Conservation (phyloP, 53 echinoderm and acorn worm species). For the Luidia sarsii region DNA sequence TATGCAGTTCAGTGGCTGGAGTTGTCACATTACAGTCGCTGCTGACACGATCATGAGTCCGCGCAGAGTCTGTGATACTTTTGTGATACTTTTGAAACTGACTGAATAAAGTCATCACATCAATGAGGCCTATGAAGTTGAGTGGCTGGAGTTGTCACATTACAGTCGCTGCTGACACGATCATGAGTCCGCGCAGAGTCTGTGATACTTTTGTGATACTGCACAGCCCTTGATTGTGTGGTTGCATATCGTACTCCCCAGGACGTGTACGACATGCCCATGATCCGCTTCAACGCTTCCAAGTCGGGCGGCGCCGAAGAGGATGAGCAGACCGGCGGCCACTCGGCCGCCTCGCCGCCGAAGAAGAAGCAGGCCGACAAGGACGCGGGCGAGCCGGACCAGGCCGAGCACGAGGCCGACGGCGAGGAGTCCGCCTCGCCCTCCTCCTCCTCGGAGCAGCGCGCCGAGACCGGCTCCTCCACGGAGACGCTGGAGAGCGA, state of each 20-base stretch:
- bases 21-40: too few relatives aligned
- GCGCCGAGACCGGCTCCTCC: slow-evolving; percentile 45
- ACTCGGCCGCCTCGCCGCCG: neutral
- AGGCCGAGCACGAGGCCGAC: slow-evolving; percentile 43
- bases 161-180: too few relatives aligned
- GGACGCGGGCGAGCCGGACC: neutral
- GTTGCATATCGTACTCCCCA: neutral
- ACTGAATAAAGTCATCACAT: too few relatives aligned
- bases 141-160: too few relatives aligned
- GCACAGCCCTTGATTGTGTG: too few relatives aligned
- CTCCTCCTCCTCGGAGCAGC: slow-evolving; percentile 57
- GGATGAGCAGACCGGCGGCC: too few relatives aligned
- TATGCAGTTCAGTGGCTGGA: too few relatives aligned
- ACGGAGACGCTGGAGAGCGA: slow-evolving; percentile 25
- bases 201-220: too few relatives aligned
- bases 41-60: too few relatives aligned
- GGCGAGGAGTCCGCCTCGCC: slow-evolving; percentile 58
- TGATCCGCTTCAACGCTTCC: slow-evolving; percentile 76
- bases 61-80: too few relatives aligned
- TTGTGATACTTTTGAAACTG: too few relatives aligned
- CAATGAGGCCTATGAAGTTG: neutral
- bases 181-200: too few relatives aligned
- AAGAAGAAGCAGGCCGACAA: slow-evolving; percentile 50
- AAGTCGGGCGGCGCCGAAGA: slow-evolving; percentile 23
- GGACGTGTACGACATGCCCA: slow-evolving; percentile 97